Evolutionary conservation across 2,888 invertebrate species (phyloP).

Genomic region (Rhagonycha lutea): DNA sequence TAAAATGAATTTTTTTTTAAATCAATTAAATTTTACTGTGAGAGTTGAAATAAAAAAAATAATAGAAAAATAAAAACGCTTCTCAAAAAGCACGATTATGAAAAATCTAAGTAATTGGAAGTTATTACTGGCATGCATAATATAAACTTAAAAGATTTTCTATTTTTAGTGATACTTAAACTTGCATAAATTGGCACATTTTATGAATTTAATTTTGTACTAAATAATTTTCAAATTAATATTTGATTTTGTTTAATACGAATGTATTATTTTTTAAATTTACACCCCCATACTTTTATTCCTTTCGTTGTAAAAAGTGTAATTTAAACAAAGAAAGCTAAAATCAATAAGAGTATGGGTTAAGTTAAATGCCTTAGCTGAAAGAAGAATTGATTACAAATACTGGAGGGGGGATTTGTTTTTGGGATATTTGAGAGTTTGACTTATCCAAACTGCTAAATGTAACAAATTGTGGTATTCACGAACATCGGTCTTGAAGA

Average conservation of each 20-base stretch:
- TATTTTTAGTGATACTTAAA: constrained; percentile 7
- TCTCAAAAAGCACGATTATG: constrained; percentile 23
- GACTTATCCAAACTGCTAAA: constrained; percentile 50
- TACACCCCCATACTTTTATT: constrained; percentile 5
- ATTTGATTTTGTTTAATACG: constrained; percentile 8
- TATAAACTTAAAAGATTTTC: constrained; percentile 7
- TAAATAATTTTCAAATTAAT: constrained; percentile 8
- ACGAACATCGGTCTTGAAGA: constrained; percentile 99
- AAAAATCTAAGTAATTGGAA: constrained; percentile 9
- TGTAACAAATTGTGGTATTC: constrained; percentile 64
- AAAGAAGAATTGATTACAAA: constrained; percentile 41
- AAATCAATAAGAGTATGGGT: constrained; percentile 10
- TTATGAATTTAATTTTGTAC: constrained; percentile 8
- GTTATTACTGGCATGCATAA: constrained; percentile 21
- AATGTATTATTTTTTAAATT: constrained; percentile 3
- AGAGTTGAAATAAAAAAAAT: background rate
- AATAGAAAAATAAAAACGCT: constrained; percentile 7
- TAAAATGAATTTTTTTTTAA: background rate
- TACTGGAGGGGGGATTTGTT: constrained; percentile 41
- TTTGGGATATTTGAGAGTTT: constrained; percentile 43
- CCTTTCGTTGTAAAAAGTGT: constrained; percentile 19
- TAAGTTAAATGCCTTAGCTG: constrained; percentile 42
- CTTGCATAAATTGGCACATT: constrained; percentile 6
- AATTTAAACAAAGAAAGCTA: constrained; percentile 21
- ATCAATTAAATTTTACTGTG: background rate